Base-by-base conservation (phyloP, 2,797 vertebrate genomes). In the Anguilla megastoma region DNA sequence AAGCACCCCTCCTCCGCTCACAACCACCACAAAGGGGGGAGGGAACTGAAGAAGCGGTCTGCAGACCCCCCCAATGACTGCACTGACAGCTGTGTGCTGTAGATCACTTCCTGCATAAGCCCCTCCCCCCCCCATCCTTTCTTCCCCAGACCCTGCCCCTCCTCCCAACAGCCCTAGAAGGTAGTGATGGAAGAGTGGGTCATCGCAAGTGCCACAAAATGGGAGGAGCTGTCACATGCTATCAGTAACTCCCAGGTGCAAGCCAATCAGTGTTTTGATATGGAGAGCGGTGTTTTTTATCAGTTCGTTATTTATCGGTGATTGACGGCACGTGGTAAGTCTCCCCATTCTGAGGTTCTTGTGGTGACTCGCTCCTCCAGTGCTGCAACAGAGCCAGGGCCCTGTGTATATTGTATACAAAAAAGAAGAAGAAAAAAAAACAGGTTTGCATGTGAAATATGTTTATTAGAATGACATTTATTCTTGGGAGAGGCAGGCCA, bases 11-110 rank as follows among this genome's bases (percentile, higher is more conserved):
- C 85, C 1, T 92, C 86, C 36, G 66, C 84, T 54, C 91, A 93
- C 89, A 90, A 86, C 86, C 88, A 93, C 12, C 96, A 96, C 87
- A 96, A 96, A 91, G 95, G 95, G 0, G 96, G 94, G 91, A 95
- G 94, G 93, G 95, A 96, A 91, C 94, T 96, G 92, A 96, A 92
- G 95, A 97, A 95, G 94, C 96, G 96, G 91, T 95, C 96, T 3
- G 91, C 93, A 88, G 95, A 95, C 41, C 95, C 92, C 89, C 58
- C 90, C 90, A 92, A 91, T 86, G 89, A 96, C 92, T 95, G 94
- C 90, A 92, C 89, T 36, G 92, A 93, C 54, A 96, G 96, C 94
- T 98, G 97, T 86, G 92, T 93, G 94, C 96, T 97, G 91, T 92
- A 76, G 69, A 14, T 45, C 85, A 24, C 45, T 10, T 16, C 36